Evolutionary conservation across 2,113 vertebrate genomes (phyloP).

Genomic region (Nyctibius bracteatus): DNA sequence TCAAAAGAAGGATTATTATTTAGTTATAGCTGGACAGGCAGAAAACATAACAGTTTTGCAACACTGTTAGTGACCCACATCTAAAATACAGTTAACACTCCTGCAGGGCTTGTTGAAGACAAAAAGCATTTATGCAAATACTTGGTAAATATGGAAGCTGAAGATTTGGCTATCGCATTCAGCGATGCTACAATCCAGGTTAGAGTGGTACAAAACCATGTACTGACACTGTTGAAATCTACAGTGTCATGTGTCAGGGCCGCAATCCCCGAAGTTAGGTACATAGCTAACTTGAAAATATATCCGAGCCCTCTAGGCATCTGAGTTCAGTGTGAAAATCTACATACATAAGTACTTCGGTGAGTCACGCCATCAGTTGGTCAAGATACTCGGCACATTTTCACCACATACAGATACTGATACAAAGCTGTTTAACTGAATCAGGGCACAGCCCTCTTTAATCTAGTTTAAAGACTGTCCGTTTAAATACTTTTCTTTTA

Average conservation of each 20-base stretch:
- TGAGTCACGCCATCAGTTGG: background rate
- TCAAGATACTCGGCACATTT: background rate
- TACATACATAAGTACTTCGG: background rate
- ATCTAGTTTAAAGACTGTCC: constrained; percentile 25
- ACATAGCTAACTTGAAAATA: background rate
- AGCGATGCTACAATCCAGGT: background rate
- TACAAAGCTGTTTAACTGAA: background rate
- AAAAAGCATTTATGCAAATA: background rate
- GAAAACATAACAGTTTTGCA: background rate
- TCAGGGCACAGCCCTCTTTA: background rate
- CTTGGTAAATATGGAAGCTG: background rate
- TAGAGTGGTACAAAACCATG: background rate
- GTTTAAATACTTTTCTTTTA: constrained; percentile 44
- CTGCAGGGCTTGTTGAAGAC: background rate
- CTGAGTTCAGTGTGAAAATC: background rate
- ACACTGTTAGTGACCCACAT: rapidly evolving
- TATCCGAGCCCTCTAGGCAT: background rate
- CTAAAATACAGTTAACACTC: background rate
- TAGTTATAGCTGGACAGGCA: background rate
- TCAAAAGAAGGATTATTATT: background rate
- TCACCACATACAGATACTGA: background rate
- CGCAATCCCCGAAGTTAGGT: background rate
- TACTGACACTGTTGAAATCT: background rate
- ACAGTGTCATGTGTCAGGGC: rapidly evolving
- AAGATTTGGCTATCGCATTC: background rate